Evolutionary conservation across 2,797 vertebrate genomes (phyloP).

Genomic region (Acrossocheilus fasciatus): DNA sequence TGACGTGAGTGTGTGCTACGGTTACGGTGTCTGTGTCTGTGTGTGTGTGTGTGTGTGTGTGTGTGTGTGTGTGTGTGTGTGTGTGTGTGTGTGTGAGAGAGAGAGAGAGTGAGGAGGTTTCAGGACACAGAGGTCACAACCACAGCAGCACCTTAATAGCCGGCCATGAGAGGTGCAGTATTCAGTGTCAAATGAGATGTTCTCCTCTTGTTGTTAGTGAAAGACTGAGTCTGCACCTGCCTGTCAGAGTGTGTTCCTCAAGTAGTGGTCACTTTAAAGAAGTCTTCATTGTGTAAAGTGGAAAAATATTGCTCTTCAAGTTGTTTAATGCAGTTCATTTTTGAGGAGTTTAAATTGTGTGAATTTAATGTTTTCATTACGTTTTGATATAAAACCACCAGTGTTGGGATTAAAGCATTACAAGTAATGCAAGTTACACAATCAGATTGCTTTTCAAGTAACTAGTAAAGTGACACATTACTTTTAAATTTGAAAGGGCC

Average conservation of each 20-base stretch:
- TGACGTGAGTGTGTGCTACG: conserved; percentile 61
- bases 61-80: conserved; percentile 8
- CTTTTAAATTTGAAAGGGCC: neutral
- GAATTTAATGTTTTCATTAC: too few species aligned
- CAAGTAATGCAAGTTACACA: neutral
- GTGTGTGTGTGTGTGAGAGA: conserved; percentile 19
- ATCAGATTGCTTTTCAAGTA: neutral
- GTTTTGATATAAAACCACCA: neutral
- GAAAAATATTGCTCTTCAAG: neutral
- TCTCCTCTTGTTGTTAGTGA: conserved; percentile 10
- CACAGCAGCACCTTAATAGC: neutral
- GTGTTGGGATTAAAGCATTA: neutral
- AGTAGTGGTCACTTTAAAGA: neutral
- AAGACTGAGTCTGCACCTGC: conserved; percentile 1
- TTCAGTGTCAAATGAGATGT: conserved; percentile 22
- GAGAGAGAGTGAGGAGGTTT: neutral
- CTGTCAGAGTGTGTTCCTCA: neutral
- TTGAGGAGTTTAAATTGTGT: too few species aligned
- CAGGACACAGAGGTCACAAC: conserved; percentile 16
- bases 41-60: conserved; percentile 35
- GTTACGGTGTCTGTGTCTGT: conserved; percentile 54
- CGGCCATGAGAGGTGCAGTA: neutral
- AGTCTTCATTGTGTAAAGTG: neutral
- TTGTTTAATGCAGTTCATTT: neutral
- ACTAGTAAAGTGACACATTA: neutral